Conservation (phyloP, 2,888 invertebrate genomes). For the Pammene fasciana region DNA sequence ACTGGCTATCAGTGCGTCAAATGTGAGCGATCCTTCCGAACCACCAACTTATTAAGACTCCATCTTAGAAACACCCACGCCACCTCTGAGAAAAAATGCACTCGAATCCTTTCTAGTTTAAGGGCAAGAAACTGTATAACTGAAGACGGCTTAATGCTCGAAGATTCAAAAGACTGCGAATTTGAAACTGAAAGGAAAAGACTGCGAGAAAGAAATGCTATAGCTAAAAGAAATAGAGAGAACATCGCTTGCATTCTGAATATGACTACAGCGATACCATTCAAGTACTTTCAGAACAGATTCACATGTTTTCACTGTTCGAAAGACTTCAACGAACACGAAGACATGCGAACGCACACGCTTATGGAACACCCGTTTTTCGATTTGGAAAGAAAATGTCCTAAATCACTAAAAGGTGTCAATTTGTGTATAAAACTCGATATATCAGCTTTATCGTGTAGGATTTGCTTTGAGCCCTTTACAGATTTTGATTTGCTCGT, state of each 20-base stretch:
- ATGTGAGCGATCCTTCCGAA: conserved; percentile 36
- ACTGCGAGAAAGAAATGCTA: conserved; percentile 34
- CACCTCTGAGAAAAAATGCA: conserved; percentile 35
- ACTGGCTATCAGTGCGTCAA: conserved; percentile 36
- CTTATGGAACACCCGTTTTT: conserved; percentile 35
- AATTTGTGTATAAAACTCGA: conserved; percentile 46
- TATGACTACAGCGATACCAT: conserved; percentile 46
- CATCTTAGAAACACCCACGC: conserved; percentile 34
- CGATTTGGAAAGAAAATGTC: conserved; percentile 42
- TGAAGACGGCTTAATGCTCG: not conserved
- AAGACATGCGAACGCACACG: conserved; percentile 44
- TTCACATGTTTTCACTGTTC: conserved; percentile 46
- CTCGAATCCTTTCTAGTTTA: conserved; percentile 30
- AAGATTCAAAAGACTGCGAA: conserved; percentile 28
- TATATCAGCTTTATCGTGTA: conserved; percentile 44
- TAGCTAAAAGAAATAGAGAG: conserved; percentile 38
- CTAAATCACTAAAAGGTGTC: conserved; percentile 40
- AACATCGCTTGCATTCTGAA: conserved; percentile 45
- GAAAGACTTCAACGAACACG: conserved; percentile 40
- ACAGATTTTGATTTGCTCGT: conserved; percentile 44
- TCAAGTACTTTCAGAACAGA: conserved; percentile 45
- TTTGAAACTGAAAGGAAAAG: conserved; percentile 28
- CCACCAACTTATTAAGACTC: conserved; percentile 27
- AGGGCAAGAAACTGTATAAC: conserved; percentile 14
- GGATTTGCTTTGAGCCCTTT: conserved; percentile 44